Evolutionary conservation across 2,797 vertebrate genomes (phyloP).

Genomic region (Xerus rutilus): DNA sequence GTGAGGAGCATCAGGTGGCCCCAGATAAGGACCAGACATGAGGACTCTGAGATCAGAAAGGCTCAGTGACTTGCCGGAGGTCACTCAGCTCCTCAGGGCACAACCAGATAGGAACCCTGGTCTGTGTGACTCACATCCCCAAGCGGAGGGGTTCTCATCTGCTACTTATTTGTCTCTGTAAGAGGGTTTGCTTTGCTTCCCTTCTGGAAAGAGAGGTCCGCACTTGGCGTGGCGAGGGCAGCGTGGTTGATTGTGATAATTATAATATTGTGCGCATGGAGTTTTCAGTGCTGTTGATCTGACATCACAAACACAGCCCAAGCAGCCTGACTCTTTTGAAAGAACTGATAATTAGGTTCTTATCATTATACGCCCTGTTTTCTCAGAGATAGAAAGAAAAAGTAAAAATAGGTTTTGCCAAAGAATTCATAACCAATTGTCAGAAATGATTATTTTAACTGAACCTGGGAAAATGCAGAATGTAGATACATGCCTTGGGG

Average conservation of each 20-base stretch:
- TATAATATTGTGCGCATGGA: constrained; percentile 49
- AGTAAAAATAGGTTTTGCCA: constrained; percentile 49
- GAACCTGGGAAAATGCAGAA: background rate
- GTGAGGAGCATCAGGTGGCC: background rate
- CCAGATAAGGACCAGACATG: background rate
- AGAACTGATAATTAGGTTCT: constrained; percentile 73
- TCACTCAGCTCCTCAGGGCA: background rate
- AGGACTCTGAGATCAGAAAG: background rate
- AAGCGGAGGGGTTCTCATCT: constrained; percentile 69
- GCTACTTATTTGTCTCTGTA: background rate
- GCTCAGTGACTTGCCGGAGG: background rate
- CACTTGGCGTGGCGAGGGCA: constrained; percentile 62
- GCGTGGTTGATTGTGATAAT: constrained; percentile 75
- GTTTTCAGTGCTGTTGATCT: constrained; percentile 66
- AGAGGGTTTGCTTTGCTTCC: constrained; percentile 80
- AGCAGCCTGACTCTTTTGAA: constrained; percentile 66
- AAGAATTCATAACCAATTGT: constrained; percentile 74
- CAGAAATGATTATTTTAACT: constrained; percentile 60
- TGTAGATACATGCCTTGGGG: constrained; percentile 4
- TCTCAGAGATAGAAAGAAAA: constrained; percentile 38
- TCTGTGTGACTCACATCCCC: constrained; percentile 7
- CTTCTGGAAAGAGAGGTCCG: constrained; percentile 62
- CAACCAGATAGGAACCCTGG: background rate
- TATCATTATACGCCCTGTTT: constrained; percentile 73
- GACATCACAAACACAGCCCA: constrained; percentile 74